Evolutionary conservation across 2,113 vertebrate species (phyloP), one percentile per base, ranked within the genome.

Genomic region (Bubo scandiacus): DNA sequence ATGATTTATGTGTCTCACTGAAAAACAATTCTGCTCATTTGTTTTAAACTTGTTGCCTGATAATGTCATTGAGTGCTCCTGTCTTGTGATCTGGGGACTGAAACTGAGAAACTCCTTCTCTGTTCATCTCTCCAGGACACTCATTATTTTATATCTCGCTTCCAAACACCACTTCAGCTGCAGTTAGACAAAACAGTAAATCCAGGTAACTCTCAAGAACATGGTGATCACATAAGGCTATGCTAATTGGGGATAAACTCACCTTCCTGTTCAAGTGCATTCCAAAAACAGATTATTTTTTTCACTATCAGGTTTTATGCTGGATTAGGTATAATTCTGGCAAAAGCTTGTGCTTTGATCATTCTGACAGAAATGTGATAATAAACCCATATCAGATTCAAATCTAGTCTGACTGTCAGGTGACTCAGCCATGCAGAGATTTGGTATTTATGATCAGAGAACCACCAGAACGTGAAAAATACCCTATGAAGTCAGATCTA

Each of bases 211-310:
- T 63, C 55, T 86, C 29, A 78, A 71, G 54, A 45, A 58, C 30
- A 7, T 2, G 16, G 12, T 32, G 22, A n/a, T 71, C 73, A 70
- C 6, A 14, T 21, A 29, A 81, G 17, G 16, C 45, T 0, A 0
- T 54, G 57, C 14, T 68, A 59, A 40, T 0, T 43, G 14, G 66
- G 27, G 22, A 29, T 61, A 36, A 81, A 72, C 17, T 89, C 16
- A 9, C 15, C 29, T 88, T 78, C 16, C 68, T 74, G 12, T 40
- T 81, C 73, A 74, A 74, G 8, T 12, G 30, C 79, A 21, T 65
- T 87, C 40, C 43, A 75, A 54, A 61, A 74, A 54, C 0, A 3
- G 63, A 78, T 51, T 43, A 2, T 1, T 9, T 90, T 78, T 67
- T 74, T 86, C 45, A 32, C 10, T 73, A 2, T 78, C 17, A 47